Conservation (phyloP, 2,888 invertebrate genomes). For the Lomographa bimaculata region DNA sequence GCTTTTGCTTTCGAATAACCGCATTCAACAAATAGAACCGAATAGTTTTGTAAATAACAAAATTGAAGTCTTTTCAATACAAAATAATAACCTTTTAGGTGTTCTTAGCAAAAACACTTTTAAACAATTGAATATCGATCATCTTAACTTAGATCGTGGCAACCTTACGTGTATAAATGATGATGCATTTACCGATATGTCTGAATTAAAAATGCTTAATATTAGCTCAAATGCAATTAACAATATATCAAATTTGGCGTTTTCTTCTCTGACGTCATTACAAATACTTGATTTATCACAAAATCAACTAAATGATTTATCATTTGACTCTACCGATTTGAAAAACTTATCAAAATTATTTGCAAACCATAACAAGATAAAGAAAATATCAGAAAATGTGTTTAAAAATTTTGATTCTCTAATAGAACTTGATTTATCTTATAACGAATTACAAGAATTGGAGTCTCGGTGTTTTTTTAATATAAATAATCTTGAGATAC, state of each 20-base stretch:
- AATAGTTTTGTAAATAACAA: conserved; percentile 20
- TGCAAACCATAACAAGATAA: conserved; percentile 21
- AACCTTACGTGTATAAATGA: conserved; percentile 18
- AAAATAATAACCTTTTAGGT: conserved; percentile 18
- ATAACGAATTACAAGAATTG: conserved; percentile 22
- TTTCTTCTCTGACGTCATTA: conserved; percentile 17
- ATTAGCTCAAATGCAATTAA: conserved; percentile 21
- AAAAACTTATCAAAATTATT: conserved; percentile 16
- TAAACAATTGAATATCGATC: conserved; percentile 19
- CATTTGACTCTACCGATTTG: conserved; percentile 19
- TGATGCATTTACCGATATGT: conserved; percentile 21
- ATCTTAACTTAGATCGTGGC: conserved; percentile 22
- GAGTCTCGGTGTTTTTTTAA: conserved; percentile 16
- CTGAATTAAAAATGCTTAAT: conserved; percentile 20
- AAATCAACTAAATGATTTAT: conserved; percentile 20
- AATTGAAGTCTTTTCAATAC: conserved; percentile 18
- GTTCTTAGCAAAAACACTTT: conserved; percentile 20
- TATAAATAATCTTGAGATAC: conserved; percentile 11
- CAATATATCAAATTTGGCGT: conserved; percentile 22
- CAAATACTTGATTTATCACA: conserved; percentile 24
- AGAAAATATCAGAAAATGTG: conserved; percentile 9
- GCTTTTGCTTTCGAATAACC: conserved; percentile 18
- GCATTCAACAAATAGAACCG: conserved; percentile 19
- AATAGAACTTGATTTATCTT: conserved; percentile 23
- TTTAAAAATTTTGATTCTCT: conserved; percentile 17